Evolutionary conservation across 2,797 vertebrate species (phyloP), one percentile per base, ranked within the genome.

Genomic region (Cynodonichthys magdalenae): DNA sequence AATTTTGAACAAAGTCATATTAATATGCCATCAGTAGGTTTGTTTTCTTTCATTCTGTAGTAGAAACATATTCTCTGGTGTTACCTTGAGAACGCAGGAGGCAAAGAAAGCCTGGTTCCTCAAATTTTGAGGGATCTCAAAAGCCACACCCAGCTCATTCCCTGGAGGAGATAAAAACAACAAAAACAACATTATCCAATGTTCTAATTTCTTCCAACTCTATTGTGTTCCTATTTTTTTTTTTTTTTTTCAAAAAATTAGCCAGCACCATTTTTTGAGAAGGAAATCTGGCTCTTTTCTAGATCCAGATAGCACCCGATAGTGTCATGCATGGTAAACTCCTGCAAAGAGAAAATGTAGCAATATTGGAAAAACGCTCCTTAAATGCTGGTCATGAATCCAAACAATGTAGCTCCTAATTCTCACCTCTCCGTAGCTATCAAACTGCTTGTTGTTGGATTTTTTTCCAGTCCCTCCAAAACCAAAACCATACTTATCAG

Each of bases 401-500:
- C 24, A 39, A 71, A 39, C 49, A 29, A n/a, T 7, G 1, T 5
- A 5, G 5, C 9, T 1, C 48, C 15, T 45, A 36, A 41, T 6
- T 0, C 1, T 87, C 81, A 99, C 98, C 95, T 99, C 97, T 80
- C 98, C 97, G 2, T 99, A 99, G 85, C 95, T 99, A 89, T 99
- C 98, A 92, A 99, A 99, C 58, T 99, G 98, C 71, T 99, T 99
- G 83, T 98, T 98, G 82, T 98, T 94, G 63, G 98, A 99, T 77
- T 99, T 99, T 88, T 99, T 99, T 71, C 97, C 98, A 12, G 97
- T 99, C 63, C 98, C 97, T 54, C 98, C 98, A 85, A 97, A 99
- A 59, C 97, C 98, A 89, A 98, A 99, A 17, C 96, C 95, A 78
- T 94, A 95, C 78, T 97, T 99, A 89, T 99, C 98, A 18, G 97